Base-by-base conservation (phyloP, 1,140 invertebrate species). In the Drosophila ohnishii region DNA sequence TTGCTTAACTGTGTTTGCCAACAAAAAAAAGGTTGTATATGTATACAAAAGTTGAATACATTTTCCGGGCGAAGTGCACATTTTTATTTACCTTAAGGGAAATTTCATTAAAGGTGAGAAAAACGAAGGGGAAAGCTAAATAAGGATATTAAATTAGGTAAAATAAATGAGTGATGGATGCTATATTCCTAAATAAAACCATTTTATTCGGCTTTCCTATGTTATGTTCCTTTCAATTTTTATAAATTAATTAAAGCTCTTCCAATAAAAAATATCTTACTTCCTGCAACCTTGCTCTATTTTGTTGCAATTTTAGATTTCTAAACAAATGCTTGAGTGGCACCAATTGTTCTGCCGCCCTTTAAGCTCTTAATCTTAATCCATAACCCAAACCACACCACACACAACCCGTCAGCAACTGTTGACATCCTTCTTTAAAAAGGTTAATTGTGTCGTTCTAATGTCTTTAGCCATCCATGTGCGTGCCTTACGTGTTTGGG, bases 371-470 rank as follows among this genome's bases (percentile, higher is more conserved):
- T 22, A 37, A 11, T 34, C 51, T 10, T 37, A 57, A 14, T 11
- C 45, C 59, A 28, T 16, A 61, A 42, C 16, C 61, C 62, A 62
- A 55, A 9, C 19, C 62, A 34, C 30, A 63, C 19, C 16, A 60
- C 37, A 60, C 45, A 64, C 28, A 51, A 44, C 28, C 65, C 62
- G 39, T 42, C 65, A 30, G 37, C 47, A 69, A 75, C 72, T 65
- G 51, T 75, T 75, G 72, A 65, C 51, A 48, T 75, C 37, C 22
- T 73, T 35, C 45, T 75, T 75, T 75, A 65, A 75, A 75, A 75
- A 75, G 72, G 71, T 75, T 75, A 75, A 75, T 75, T 65, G 71
- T 75, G 72, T 75, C 60, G 34, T 50, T 75, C 72, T 75, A 75
- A 75, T 75, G 72, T 57, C 53, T 65, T 75, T 75, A 64, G 60